Evolutionary conservation across 2,797 vertebrate genomes (phyloP).

Genomic region (Chelmon rostratus): DNA sequence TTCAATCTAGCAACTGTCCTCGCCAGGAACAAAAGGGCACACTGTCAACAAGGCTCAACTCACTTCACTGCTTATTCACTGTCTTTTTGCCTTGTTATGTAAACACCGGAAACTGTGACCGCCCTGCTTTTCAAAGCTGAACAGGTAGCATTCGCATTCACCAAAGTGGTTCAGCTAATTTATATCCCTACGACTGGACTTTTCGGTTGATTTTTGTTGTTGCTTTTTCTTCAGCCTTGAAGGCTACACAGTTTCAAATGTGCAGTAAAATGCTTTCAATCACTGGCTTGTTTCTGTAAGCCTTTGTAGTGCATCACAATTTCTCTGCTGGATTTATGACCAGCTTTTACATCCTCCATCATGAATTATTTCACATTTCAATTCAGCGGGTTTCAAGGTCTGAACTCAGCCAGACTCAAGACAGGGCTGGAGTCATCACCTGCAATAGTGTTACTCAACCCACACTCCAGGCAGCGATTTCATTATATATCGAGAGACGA

Average conservation of each 20-base stretch:
- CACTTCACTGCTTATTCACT: slow-evolving; percentile 59
- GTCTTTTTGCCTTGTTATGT: slow-evolving; percentile 62
- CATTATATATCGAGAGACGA: slow-evolving; percentile 40
- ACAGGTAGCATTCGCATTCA: slow-evolving; percentile 14
- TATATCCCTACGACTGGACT: not conserved
- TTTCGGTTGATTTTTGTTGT: not conserved
- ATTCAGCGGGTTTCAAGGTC: slow-evolving; percentile 45
- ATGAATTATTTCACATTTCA: slow-evolving; percentile 52
- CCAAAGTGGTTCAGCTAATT: slow-evolving; percentile 7
- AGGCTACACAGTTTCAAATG: slow-evolving; percentile 14
- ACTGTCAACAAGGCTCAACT: slow-evolving; percentile 77
- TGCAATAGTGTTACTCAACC: slow-evolving; percentile 37
- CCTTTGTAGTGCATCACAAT: slow-evolving; percentile 13
- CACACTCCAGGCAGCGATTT: slow-evolving; percentile 26
- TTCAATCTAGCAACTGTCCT: slow-evolving; percentile 80
- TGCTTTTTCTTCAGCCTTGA: not conserved
- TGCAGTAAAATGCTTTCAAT: slow-evolving; percentile 33
- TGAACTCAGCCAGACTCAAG: slow-evolving; percentile 37
- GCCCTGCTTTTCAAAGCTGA: slow-evolving; percentile 30
- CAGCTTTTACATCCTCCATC: slow-evolving; percentile 40
- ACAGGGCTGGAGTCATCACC: slow-evolving; percentile 27
- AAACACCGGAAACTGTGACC: slow-evolving; percentile 49
- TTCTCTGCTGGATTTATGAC: slow-evolving; percentile 39
- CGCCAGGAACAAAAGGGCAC: slow-evolving; percentile 75
- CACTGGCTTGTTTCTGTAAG: slow-evolving; percentile 30